Evolutionary conservation across 2,113 vertebrate genomes (phyloP).

Genomic region (Nestor notabilis): DNA sequence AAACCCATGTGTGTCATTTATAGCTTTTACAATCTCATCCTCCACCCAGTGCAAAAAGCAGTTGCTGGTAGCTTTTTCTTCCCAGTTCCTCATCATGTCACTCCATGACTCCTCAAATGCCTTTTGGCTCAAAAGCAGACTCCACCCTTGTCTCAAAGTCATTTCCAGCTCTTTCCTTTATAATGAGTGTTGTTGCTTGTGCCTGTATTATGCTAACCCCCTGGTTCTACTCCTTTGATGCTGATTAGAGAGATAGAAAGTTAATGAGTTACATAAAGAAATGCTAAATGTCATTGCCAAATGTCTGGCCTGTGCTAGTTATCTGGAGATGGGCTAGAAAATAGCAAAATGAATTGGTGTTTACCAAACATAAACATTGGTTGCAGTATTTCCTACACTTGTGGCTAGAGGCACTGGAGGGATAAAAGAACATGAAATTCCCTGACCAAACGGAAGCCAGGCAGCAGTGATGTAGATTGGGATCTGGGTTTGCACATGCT

Average conservation of each 20-base stretch:
- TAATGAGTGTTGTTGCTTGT: background rate
- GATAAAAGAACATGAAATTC: background rate
- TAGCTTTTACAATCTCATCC: background rate
- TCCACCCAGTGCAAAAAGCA: background rate
- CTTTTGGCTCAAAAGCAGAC: background rate
- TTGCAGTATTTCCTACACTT: background rate
- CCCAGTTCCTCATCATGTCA: background rate
- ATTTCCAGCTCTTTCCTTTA: background rate
- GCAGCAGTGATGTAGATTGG: background rate
- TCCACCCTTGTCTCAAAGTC: background rate
- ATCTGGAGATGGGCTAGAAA: background rate
- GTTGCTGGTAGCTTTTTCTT: background rate
- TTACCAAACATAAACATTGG: background rate
- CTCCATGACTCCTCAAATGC: background rate
- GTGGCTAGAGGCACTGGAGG: background rate
- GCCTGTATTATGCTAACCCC: background rate
- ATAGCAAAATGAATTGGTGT: background rate
- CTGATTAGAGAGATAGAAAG: background rate
- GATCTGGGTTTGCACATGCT: background rate
- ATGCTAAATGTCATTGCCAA: background rate
- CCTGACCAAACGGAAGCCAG: background rate
- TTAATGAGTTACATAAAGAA: background rate
- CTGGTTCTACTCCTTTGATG: background rate
- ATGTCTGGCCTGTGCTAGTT: background rate
- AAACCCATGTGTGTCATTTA: background rate